Evolutionary conservation across 1,140 invertebrate genomes (phyloP).

Genomic region (Tachypleus tridentatus): DNA sequence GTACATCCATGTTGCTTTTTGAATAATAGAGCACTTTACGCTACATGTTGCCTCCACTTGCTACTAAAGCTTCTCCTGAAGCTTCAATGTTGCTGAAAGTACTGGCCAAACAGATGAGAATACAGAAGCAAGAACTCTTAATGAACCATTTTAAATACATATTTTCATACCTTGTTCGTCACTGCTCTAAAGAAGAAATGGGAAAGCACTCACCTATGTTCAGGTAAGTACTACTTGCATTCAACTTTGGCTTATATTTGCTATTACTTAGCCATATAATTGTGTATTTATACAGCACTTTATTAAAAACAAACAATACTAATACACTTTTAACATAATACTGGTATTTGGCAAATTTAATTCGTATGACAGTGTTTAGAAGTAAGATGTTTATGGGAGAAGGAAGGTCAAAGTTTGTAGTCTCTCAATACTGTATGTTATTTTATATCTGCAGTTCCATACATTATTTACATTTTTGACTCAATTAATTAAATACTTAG

Average conservation of each 20-base stretch:
- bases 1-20: too few species aligned
- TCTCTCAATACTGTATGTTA: too few species aligned
- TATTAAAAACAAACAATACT: too few species aligned
- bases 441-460: too few species aligned
- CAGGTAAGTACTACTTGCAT: conserved; percentile 22
- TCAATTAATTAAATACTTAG: neutral
- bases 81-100: conserved; percentile 30
- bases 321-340: too few species aligned
- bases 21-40: conserved; percentile 27
- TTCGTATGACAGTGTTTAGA: conserved; percentile 10
- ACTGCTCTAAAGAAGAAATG: conserved; percentile 30
- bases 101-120: conserved; percentile 19
- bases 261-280: too few species aligned
- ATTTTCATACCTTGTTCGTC: conserved; percentile 34
- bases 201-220: conserved; percentile 30
- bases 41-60: conserved; percentile 31
- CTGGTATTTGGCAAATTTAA: too few species aligned
- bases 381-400: neutral
- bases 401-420: neutral
- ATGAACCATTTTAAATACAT: conserved; percentile 34
- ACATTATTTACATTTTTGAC: neutral
- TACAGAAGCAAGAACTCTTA: conserved; percentile 27
- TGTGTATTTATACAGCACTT: too few species aligned
- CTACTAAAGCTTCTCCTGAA: conserved; percentile 29
- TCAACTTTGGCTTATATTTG: too few species aligned